Conservation (phyloP, 1,140 invertebrate genomes). For the Pinna nobilis region DNA sequence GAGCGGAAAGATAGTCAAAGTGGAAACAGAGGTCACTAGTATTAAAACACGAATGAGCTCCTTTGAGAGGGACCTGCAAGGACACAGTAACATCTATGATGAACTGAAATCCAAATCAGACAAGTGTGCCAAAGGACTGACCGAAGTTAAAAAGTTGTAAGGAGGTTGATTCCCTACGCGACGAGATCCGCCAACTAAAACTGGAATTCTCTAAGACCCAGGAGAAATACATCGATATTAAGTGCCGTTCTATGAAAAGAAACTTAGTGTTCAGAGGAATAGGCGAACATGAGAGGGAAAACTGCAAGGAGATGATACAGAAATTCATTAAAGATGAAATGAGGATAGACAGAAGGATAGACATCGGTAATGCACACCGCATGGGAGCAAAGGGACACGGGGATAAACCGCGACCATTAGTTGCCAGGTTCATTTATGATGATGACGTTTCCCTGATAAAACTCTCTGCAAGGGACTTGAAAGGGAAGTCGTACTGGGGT, state of each 20-base stretch:
- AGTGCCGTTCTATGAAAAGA: slow-evolving; percentile 20
- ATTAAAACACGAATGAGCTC: not conserved
- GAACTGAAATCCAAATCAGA: not conserved
- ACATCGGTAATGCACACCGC: not conserved
- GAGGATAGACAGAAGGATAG: slow-evolving; percentile 3
- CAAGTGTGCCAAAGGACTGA: not conserved
- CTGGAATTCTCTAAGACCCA: not conserved
- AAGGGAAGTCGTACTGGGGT: not conserved
- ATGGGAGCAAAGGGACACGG: not conserved
- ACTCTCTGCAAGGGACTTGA: not conserved
- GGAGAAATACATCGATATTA: not conserved
- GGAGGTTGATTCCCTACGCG: not conserved
- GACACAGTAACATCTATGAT: too few species aligned
- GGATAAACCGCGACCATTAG: not conserved
- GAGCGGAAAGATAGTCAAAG: not conserved
- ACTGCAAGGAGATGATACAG: not conserved
- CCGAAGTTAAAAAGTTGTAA: not conserved
- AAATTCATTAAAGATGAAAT: slow-evolving; percentile 4
- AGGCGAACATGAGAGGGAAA: not conserved
- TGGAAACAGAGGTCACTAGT: not conserved
- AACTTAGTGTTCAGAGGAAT: slow-evolving; percentile 24
- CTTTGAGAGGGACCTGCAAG: not conserved
- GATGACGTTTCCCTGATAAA: not conserved
- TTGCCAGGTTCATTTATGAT: not conserved
- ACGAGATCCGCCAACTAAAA: not conserved